Conservation (phyloP, 1,140 invertebrate genomes). For the Caenorhabditis inopinata region DNA sequence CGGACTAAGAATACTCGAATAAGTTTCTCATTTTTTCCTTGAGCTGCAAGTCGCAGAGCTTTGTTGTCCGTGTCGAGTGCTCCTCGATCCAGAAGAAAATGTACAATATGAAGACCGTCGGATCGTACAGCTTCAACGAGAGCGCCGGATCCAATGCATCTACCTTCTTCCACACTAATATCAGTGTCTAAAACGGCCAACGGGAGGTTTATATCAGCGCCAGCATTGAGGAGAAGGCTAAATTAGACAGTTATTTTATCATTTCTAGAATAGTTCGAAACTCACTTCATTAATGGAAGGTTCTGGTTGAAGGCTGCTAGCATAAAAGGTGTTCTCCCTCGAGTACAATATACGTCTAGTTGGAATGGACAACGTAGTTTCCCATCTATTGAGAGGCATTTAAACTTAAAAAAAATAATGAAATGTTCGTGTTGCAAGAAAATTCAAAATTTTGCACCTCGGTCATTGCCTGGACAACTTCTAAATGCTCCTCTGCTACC, state of each 20-base stretch:
- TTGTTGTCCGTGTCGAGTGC: conserved; percentile 83
- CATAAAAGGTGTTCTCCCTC: conserved; percentile 68
- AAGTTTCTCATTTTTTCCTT: conserved; percentile 45
- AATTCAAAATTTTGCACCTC: conserved; percentile 72
- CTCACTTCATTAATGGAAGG: conserved; percentile 40
- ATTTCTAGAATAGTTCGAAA: background rate
- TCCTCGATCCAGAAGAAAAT: conserved; percentile 74
- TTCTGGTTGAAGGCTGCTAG: conserved; percentile 48
- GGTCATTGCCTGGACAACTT: conserved; percentile 78
- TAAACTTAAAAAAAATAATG: conserved; percentile 37
- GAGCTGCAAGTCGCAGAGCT: conserved; percentile 72
- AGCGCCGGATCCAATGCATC: conserved; percentile 69
- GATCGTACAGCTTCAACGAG: conserved; percentile 77
- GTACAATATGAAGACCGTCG: conserved; percentile 68
- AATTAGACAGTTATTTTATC: conserved; percentile 72
- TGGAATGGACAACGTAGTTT: conserved; percentile 72
- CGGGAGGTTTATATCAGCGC: conserved; percentile 69
- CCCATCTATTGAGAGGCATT: conserved; percentile 46
- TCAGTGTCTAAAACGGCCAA: conserved; percentile 57
- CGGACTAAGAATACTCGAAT: conserved; percentile 49
- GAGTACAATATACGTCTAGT: conserved; percentile 77
- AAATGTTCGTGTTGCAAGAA: too few relatives aligned
- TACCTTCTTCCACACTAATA: conserved; percentile 37
- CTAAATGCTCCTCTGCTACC: conserved; percentile 79
- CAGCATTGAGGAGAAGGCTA: conserved; percentile 74